phyloP scores from a whole-genome alignment of 2,888 invertebrate species.

The Cartodere bifasciata region DNA sequence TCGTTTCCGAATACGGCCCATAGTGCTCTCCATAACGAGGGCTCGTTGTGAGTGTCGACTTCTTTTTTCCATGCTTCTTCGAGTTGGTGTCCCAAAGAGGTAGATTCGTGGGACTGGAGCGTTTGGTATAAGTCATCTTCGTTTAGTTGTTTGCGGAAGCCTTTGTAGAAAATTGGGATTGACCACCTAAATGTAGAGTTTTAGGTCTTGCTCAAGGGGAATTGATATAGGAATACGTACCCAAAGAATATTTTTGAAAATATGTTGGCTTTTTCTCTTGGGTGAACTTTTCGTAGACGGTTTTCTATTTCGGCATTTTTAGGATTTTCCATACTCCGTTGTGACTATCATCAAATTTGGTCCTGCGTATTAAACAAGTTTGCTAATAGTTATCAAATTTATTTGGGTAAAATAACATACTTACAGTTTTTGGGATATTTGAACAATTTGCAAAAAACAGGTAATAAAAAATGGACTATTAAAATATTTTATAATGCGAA shows the following conservation, averaged over 20 bases:
- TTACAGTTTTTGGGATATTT: no score
- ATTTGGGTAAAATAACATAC: no score
- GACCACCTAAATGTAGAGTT: slow-evolving; percentile 35
- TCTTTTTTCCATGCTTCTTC: slow-evolving; percentile 27
- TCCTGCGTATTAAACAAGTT: no score
- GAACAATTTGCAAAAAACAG: no score
- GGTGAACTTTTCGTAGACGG: slow-evolving; percentile 16
- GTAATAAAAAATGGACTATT: no score
- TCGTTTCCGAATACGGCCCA: slow-evolving; percentile 20
- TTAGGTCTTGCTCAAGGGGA: neutral
- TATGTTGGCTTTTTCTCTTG: slow-evolving; percentile 16
- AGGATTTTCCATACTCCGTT: slow-evolving; percentile 9
- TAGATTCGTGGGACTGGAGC: slow-evolving; percentile 34
- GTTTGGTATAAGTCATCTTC: slow-evolving; percentile 38
- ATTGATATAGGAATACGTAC: slow-evolving; percentile 14
- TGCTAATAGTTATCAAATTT: no score
- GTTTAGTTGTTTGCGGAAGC: slow-evolving; percentile 34
- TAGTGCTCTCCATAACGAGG: slow-evolving; percentile 23
- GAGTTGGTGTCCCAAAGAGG: slow-evolving; percentile 31
- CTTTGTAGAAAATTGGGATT: slow-evolving; percentile 35
- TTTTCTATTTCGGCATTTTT: slow-evolving; percentile 7
- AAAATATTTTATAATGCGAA: no score
- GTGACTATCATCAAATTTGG: no score
- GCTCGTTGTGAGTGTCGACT: slow-evolving; percentile 17
- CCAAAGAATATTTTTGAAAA: slow-evolving; percentile 19